phyloP scores from a whole-genome alignment of 2,797 vertebrate genomes.

The Cuculus canorus region DNA sequence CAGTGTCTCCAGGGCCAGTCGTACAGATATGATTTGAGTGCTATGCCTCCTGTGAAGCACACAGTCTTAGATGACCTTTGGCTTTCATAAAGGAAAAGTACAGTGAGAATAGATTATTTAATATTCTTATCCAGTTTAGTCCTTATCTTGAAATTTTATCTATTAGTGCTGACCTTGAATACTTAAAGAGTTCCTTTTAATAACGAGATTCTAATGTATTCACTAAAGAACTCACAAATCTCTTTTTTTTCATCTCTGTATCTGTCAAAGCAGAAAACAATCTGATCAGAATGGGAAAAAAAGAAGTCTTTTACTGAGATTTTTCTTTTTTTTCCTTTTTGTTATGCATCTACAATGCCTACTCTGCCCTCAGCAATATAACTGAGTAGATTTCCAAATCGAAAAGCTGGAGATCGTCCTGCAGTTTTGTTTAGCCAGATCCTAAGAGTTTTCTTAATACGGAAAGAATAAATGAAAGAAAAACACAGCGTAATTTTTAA shows the following conservation, averaged over 20 bases:
- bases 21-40: not conserved
- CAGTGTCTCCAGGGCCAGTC: not conserved
- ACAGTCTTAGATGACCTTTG: not conserved
- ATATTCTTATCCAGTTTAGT: not conserved
- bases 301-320: not conserved
- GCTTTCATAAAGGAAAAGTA: not conserved
- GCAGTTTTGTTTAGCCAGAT: not conserved
- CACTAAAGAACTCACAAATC: not conserved
- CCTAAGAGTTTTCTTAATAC: not conserved
- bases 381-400: not conserved
- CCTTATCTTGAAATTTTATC: not conserved
- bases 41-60: not conserved
- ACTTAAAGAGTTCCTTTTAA: not conserved
- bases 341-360: not conserved
- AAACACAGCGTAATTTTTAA: not conserved
- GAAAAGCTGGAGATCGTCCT: not conserved
- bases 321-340: not conserved
- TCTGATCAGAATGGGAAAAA: not conserved
- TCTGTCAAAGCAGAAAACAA: not conserved
- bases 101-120: not conserved
- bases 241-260: not conserved
- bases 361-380: not conserved
- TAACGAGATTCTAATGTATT: not conserved
- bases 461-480: not conserved
- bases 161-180: not conserved